phyloP scores from a whole-genome alignment of 1,140 invertebrate genomes.

The Drosophila sp. region DNA sequence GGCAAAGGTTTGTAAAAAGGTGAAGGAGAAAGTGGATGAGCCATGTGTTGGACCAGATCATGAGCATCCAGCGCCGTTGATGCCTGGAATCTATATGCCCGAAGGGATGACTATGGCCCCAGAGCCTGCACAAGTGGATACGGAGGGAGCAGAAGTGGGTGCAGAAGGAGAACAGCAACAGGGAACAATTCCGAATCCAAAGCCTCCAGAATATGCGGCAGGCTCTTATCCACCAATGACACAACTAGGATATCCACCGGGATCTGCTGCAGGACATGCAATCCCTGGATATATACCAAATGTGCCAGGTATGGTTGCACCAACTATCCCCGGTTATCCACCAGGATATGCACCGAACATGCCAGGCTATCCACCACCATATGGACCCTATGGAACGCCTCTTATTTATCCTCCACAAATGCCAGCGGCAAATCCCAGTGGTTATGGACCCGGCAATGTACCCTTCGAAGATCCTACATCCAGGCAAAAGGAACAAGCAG shows the following conservation, averaged over 20 bases:
- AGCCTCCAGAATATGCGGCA: not conserved
- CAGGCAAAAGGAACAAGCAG: slow-evolving; percentile 12
- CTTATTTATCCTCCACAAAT: not conserved
- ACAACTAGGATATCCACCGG: not conserved
- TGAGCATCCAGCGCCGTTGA: not conserved
- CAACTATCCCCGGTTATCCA: not conserved
- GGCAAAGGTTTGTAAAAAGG: not conserved
- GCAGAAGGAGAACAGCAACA: not conserved
- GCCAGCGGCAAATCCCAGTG: not conserved
- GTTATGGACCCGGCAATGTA: not conserved
- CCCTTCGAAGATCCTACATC: not conserved
- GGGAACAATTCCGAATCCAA: not conserved
- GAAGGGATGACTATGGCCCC: not conserved
- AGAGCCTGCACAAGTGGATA: not conserved
- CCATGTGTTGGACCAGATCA: not conserved
- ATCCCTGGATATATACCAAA: not conserved
- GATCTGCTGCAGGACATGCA: not conserved
- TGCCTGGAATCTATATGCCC: not conserved
- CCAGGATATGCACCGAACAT: not conserved
- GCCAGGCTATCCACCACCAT: not conserved
- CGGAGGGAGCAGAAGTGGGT: not conserved
- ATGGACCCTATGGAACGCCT: not conserved
- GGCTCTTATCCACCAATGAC: not conserved
- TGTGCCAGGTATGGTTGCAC: not conserved
- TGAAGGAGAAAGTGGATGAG: slow-evolving; percentile 1